Conservation (phyloP, 1,140 invertebrate genomes). For the Zeugodacus cucurbitae region DNA sequence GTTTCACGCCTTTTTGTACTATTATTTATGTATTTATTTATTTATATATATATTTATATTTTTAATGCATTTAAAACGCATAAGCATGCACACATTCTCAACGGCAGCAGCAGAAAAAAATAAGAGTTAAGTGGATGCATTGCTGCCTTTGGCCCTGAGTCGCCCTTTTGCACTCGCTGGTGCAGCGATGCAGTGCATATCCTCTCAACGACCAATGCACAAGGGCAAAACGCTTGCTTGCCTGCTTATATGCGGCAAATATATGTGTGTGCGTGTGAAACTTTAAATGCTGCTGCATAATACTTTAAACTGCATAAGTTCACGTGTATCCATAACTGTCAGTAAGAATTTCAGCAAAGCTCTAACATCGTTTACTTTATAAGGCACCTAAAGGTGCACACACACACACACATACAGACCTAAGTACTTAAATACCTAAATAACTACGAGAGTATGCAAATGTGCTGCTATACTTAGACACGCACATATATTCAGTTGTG, state of each 20-base stretch:
- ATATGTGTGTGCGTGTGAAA: background rate
- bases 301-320: slow-evolving; percentile 32
- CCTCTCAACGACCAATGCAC: background rate
- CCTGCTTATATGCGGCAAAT: background rate
- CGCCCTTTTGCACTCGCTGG: background rate
- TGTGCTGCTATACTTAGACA: background rate
- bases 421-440: background rate
- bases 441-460: background rate
- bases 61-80: slow-evolving; percentile 23
- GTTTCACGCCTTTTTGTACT: background rate
- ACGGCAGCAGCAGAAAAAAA: background rate
- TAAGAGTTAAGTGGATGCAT: background rate
- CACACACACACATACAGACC: background rate
- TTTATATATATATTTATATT: slow-evolving; percentile 26
- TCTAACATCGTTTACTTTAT: background rate
- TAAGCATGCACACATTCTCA: background rate
- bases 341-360: slow-evolving; percentile 23
- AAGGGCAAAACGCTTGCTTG: background rate
- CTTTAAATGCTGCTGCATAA: slow-evolving; percentile 2
- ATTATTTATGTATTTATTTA: background rate
- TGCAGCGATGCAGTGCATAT: background rate
- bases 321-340: background rate
- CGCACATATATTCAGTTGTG: background rate
- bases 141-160: slow-evolving; percentile 5
- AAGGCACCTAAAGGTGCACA: background rate